A percentile compares a stretch with the other conserved stretches of the same genome.
Evolutionary conservation across 2,888 invertebrate species (phyloP).

Genomic region (Sialis lutaria): DNA sequence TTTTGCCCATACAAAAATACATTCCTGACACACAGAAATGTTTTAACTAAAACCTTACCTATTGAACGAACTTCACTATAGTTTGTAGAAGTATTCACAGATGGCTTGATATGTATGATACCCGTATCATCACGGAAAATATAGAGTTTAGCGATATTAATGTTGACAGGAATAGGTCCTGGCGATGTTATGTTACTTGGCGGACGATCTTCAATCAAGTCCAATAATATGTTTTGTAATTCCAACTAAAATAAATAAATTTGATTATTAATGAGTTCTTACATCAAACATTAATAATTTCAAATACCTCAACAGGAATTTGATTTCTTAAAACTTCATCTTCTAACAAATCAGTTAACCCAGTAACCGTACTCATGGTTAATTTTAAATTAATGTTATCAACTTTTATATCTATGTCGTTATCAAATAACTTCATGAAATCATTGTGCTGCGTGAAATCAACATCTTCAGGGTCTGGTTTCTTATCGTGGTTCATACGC

Average conservation of each 20-base stretch:
- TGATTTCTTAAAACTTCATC: conserved; percentile 71
- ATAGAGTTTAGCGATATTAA: conserved; percentile 51
- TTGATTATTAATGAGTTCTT: not conserved
- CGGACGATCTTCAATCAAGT: conserved; percentile 69
- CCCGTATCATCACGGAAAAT: conserved; percentile 58
- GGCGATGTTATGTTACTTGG: conserved; percentile 66
- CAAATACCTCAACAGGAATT: conserved; percentile 64
- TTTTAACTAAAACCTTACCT: not conserved
- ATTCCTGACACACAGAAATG: not conserved
- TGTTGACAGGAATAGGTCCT: conserved; percentile 60
- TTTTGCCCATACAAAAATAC: no score
- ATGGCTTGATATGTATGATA: conserved; percentile 53
- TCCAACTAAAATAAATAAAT: conserved; percentile 34
- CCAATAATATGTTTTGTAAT: conserved; percentile 56
- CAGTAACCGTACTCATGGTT: conserved; percentile 67
- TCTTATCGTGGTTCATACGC: conserved; percentile 40
- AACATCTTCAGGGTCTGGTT: conserved; percentile 16
- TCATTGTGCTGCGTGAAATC: conserved; percentile 26
- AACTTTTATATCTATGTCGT: conserved; percentile 43
- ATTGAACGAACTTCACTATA: conserved; percentile 1
- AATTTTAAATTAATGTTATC: conserved; percentile 47
- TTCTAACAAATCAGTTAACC: conserved; percentile 67
- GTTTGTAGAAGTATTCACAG: conserved; percentile 8
- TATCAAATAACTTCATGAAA: conserved; percentile 27
- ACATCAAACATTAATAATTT: not conserved